phyloP scores from a whole-genome alignment of 2,113 vertebrate species.

The Marmota monax region DNA sequence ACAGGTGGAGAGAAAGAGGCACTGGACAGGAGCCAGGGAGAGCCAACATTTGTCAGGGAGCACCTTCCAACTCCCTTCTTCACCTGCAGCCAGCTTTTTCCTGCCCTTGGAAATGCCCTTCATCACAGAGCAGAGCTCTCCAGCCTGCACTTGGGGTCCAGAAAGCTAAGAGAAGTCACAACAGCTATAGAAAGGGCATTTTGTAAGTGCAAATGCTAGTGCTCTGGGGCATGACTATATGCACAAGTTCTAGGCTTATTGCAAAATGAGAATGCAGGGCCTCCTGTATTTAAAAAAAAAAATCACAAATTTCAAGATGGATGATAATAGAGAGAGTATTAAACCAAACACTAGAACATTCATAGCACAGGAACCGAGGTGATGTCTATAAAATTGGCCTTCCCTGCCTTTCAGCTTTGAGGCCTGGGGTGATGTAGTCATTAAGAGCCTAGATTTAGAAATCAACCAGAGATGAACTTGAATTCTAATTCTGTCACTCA shows the following conservation, averaged over 20 bases:
- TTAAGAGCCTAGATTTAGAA: not conserved
- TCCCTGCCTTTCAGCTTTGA: not conserved
- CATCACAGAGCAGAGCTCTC: not conserved
- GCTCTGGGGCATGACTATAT: not conserved
- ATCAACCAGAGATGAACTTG: not conserved
- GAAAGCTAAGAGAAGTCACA: not conserved
- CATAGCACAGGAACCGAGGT: not conserved
- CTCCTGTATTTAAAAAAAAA: not conserved
- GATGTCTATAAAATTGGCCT: not conserved
- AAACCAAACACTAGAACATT: not conserved
- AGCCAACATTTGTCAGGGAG: accelerated
- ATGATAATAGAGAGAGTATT: not conserved
- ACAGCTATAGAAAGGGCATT: not conserved
- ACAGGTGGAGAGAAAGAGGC: not conserved
- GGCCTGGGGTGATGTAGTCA: not conserved
- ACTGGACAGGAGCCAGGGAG: not conserved
- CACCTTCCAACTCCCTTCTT: not conserved
- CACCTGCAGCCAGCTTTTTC: not conserved
- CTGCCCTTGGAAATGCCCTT: not conserved
- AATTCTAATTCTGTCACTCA: not conserved
- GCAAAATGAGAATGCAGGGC: not conserved
- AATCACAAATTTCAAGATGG: not conserved
- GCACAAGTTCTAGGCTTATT: not conserved
- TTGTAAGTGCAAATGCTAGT: accelerated
- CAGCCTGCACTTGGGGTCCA: not conserved